Percentiles rank a stretch among this genome's conserved stretches.
Conservation (phyloP, 2,888 invertebrate species). For the Microctonus brassicae region DNA sequence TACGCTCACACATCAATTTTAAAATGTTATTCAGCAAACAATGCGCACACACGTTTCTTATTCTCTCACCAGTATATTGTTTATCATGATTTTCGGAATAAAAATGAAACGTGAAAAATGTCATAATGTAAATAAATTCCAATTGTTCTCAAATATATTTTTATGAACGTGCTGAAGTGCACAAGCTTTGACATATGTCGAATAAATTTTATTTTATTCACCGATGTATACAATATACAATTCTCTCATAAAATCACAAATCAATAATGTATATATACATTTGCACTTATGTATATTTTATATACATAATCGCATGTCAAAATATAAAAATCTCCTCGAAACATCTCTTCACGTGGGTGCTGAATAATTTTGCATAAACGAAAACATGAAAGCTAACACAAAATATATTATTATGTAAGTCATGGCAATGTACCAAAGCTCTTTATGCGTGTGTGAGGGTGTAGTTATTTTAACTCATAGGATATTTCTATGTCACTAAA, state of each 20-base stretch:
- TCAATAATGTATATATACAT: too few species aligned
- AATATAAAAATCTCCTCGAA: not conserved
- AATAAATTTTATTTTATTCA: slow-evolving; percentile 5
- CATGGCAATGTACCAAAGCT: not conserved
- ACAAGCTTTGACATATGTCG: not conserved
- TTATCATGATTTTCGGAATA: not conserved
- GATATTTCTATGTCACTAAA: not conserved
- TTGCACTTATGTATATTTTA: too few species aligned
- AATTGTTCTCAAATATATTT: slow-evolving; percentile 4
- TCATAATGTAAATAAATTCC: not conserved
- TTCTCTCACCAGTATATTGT: not conserved
- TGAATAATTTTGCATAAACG: not conserved
- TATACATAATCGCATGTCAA: too few species aligned
- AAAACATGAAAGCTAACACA: not conserved
- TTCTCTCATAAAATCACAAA: too few species aligned
- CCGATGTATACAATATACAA: not conserved
- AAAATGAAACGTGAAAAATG: too few species aligned
- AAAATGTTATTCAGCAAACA: not conserved
- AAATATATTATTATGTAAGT: not conserved
- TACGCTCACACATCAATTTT: not conserved
- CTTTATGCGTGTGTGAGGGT: not conserved
- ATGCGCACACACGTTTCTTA: not conserved
- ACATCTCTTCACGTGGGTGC: slow-evolving; percentile 6
- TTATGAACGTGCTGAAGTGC: slow-evolving; percentile 29
- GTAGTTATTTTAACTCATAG: slow-evolving; percentile 1